Base-by-base conservation (phyloP, 1,140 invertebrate genomes). In the Dendrolimus kikuchii region DNA sequence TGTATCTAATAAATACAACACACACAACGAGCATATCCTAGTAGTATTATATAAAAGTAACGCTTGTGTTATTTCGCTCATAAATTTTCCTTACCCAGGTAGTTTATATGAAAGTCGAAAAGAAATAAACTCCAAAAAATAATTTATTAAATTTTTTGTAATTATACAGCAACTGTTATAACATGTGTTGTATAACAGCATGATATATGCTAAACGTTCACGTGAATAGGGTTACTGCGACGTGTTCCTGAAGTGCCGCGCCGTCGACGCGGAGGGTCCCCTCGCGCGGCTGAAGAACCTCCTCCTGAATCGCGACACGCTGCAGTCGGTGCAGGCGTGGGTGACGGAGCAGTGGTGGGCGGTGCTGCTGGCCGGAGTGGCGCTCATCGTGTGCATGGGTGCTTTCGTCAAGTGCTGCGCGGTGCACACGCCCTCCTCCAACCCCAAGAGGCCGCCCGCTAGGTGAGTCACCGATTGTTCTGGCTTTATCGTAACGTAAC, bases 321-420 rank as follows among this genome's bases (percentile, higher is more conserved):
- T 99, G 39, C 88, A 92, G 41, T 93, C 92, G 5, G 91, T 98
- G 52, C 93, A 94, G 49, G 93, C 96, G 80, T 98, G 95, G 95
- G 92, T 97, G 40, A 96, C 94, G 36, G 95, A 95, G 77, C 94
- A 96, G 71, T 99, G 98, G 98, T 99, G 98, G 95, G 95, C 95
- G 6, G 97, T 99, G 53, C 88, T 99, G 56, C 82, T 99, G 6
- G 95, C 98, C 86, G 93, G 94, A 23, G 93, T 99, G 49, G 93
- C 90, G 40, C 94, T 99, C 68, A 92, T 99, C 6, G 92, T 99
- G 57, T 93, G 97, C 66, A 99, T 99, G 98, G 98, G 96, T 37
- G 87, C 97, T n/a, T 99, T 99, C 84, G 99, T 99, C 66, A 99
- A 99, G 82, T 98, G 98, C 78, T 99, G 98, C 88, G 98, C 98